phyloP scores from a whole-genome alignment of 2,797 vertebrate species.

The Alfaro cultratus region DNA sequence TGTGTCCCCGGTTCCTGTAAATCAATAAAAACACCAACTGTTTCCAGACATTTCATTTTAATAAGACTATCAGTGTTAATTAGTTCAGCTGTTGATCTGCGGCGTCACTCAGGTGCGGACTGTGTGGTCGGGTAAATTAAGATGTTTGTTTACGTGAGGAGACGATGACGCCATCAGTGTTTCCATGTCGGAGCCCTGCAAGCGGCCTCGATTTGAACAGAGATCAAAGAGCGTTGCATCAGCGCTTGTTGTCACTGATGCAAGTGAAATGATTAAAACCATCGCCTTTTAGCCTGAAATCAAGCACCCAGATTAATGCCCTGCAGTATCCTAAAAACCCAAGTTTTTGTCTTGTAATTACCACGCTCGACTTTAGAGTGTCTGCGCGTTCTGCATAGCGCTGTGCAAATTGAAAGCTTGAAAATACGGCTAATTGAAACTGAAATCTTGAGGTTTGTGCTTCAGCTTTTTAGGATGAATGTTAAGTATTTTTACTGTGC shows the following conservation, averaged over 20 bases:
- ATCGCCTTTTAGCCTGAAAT: constrained; percentile 37
- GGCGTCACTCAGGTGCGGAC: background rate
- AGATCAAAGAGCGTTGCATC: constrained; percentile 59
- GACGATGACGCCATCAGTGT: constrained; percentile 20
- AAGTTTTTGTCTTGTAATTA: constrained; percentile 42
- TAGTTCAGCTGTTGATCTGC: background rate
- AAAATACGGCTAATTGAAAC: background rate
- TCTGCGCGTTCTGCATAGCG: background rate
- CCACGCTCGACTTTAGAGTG: constrained; percentile 1
- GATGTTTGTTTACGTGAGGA: constrained; percentile 21
- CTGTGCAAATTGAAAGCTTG: constrained; percentile 11
- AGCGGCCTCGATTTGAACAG: constrained; percentile 45
- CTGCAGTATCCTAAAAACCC: constrained; percentile 2
- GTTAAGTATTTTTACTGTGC: background rate
- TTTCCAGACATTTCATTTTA: background rate
- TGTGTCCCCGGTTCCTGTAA: background rate
- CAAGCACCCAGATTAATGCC: constrained; percentile 16
- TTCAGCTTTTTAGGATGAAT: background rate
- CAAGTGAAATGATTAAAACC: constrained; percentile 45
- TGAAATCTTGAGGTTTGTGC: background rate
- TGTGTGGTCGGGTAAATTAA: background rate
- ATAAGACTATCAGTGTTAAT: background rate
- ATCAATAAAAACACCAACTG: background rate
- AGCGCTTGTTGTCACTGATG: constrained; percentile 37
- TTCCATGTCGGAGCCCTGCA: constrained; percentile 38